phyloP scores from a whole-genome alignment of 2,888 invertebrate genomes.

The Muscina levida region DNA sequence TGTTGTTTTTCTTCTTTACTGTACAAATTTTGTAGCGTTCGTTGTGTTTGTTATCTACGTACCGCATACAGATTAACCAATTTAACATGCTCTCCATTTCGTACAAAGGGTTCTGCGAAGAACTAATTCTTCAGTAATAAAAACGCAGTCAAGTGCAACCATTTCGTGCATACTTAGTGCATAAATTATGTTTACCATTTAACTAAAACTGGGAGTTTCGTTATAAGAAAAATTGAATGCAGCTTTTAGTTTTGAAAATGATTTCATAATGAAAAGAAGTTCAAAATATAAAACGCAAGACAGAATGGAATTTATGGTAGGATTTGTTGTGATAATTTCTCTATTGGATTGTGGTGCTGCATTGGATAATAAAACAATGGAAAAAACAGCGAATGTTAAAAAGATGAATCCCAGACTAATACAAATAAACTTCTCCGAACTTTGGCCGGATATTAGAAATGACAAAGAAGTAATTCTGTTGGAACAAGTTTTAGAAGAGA shows the following conservation, averaged over 20 bases:
- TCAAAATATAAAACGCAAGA: not conserved
- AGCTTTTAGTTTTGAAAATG: slow-evolving; percentile 51
- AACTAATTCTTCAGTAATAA: too few species aligned
- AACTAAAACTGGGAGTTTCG: too few species aligned
- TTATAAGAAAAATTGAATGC: not conserved
- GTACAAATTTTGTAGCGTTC: too few species aligned
- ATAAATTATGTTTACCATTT: slow-evolving; percentile 50
- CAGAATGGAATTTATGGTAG: slow-evolving; percentile 5
- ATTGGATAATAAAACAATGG: not conserved
- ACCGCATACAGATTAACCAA: too few species aligned
- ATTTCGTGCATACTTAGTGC: slow-evolving; percentile 53
- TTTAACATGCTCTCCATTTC: too few species aligned
- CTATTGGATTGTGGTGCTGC: not conserved
- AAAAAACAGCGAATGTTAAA: not conserved
- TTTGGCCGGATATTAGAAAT: slow-evolving; percentile 66
- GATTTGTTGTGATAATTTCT: slow-evolving; percentile 16
- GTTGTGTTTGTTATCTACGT: too few species aligned
- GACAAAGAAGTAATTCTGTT: slow-evolving; percentile 60
- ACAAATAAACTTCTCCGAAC: slow-evolving; percentile 11
- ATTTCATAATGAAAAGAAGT: slow-evolving; percentile 53
- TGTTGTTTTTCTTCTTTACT: too few species aligned
- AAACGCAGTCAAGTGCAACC: slow-evolving; percentile 61
- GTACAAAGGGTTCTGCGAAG: too few species aligned
- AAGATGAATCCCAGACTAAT: not conserved
- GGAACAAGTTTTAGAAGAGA: slow-evolving; percentile 53